These are phyloP conservation scores for Arothron firmamentum DNA, from an alignment of 2,113 vertebrate genomes.

Conservation along the genomic window DNA sequence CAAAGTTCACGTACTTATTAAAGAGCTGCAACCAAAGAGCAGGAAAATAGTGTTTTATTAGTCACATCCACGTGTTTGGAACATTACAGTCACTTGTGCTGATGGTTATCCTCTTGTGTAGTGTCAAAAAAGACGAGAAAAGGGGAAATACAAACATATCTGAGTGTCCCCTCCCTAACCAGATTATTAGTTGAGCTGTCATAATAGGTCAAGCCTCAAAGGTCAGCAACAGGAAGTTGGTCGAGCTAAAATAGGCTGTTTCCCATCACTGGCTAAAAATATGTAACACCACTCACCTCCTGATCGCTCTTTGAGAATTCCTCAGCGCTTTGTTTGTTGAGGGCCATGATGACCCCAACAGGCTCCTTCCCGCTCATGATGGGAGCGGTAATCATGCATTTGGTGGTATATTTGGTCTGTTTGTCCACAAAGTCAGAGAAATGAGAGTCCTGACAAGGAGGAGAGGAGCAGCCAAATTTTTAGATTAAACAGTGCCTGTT, in stretches of 20 bases:
- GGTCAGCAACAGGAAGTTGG: slow-evolving; percentile 41
- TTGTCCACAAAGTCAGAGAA: slow-evolving; percentile 86
- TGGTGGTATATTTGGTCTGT: slow-evolving; percentile 80
- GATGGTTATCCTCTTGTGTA: not conserved
- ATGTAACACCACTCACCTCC: slow-evolving; percentile 70
- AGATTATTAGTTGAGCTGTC: slow-evolving; percentile 42
- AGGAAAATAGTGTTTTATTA: not conserved
- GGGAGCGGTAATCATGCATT: slow-evolving; percentile 75
- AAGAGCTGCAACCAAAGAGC: slow-evolving; percentile 76
- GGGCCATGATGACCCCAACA: slow-evolving; percentile 81
- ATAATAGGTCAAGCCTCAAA: slow-evolving; percentile 9
- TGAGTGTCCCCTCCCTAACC: slow-evolving; percentile 16
- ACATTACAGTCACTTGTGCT: not conserved
- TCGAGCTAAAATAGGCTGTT: slow-evolving; percentile 10
- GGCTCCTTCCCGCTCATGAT: slow-evolving; percentile 79
- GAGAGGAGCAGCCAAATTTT: not conserved
- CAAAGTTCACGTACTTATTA: slow-evolving; percentile 83
- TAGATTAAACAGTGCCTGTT: not conserved
- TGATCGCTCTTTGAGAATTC: slow-evolving; percentile 84
- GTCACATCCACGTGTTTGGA: not conserved
- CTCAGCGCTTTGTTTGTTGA: slow-evolving; percentile 80
- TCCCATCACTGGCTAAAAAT: not conserved
- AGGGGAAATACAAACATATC: slow-evolving; percentile 4
- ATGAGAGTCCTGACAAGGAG: slow-evolving; percentile 76
- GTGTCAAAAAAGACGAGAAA: not conserved